A percentile compares a stretch with the other conserved stretches of the same genome.
Conservation (phyloP, 37 sponge, comb jelly and placozoan species). For the Ephydatia muelleri region DNA sequence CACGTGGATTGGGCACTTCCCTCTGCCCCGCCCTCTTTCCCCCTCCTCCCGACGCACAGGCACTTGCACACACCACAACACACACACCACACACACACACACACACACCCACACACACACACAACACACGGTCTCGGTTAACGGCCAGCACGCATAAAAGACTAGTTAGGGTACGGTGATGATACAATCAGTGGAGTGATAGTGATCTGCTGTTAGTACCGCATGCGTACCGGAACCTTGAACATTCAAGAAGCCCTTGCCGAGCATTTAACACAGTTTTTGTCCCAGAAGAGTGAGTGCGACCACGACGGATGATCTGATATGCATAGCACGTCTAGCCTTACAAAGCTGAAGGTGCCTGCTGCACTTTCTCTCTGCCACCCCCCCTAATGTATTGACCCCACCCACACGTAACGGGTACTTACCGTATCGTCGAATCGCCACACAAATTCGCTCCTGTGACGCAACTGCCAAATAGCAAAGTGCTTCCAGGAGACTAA, state of each 20-base stretch:
- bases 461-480: not conserved
- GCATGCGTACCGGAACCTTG: conserved; percentile 34
- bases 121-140: conserved; percentile 2
- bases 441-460: not conserved
- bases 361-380: not conserved
- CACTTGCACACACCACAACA: conserved; percentile 13
- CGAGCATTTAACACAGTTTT: too few relatives aligned
- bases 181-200: conserved; percentile 40
- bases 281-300: too few relatives aligned
- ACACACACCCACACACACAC: conserved; percentile 20
- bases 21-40: not conserved
- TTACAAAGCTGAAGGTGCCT: not conserved
- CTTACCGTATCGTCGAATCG: not conserved
- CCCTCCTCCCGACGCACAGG: not conserved
- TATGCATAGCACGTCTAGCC: not conserved
- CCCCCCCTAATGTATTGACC: not conserved
- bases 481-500: not conserved
- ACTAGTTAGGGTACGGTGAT: not conserved
- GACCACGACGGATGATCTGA: too few relatives aligned
- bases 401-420: not conserved
- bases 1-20: not conserved
- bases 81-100: conserved; percentile 10
- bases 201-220: conserved; percentile 14
- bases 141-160: conserved; percentile 5
- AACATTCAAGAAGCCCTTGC: too few relatives aligned